These are phyloP conservation scores for Hippasteria phrygiana DNA, from an alignment of 53 echinoderm and acorn worm genomes.

Conservation along the genomic window DNA sequence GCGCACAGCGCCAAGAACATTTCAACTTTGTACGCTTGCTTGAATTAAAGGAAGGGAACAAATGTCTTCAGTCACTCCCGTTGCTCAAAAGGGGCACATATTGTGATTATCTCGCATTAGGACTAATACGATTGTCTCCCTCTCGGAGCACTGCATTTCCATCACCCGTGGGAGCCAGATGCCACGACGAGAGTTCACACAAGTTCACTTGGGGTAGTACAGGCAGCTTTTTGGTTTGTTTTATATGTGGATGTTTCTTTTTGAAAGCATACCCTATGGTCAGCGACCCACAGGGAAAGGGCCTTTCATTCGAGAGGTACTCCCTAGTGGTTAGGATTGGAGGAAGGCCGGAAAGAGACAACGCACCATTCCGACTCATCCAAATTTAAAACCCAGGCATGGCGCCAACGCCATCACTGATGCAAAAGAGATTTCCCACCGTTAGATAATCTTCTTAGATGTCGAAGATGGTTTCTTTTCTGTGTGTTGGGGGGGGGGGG, in stretches of 20 bases:
- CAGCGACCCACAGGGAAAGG: neutral
- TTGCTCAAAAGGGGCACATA: slow-evolving; percentile 1
- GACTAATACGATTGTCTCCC: slow-evolving; percentile 25
- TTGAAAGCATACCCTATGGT: too few relatives aligned
- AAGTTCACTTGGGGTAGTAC: neutral
- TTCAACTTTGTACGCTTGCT: neutral
- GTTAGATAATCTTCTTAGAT: slow-evolving; percentile 61
- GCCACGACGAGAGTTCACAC: neutral
- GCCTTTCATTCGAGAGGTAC: neutral
- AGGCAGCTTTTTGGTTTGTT: too few relatives aligned
- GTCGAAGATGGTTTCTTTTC: slow-evolving; percentile 35
- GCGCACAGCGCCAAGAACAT: slow-evolving; percentile 16
- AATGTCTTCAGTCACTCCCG: slow-evolving; percentile 8
- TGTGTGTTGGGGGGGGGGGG: neutral
- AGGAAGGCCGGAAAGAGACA: slow-evolving; percentile 13
- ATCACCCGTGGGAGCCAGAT: slow-evolving; percentile 10
- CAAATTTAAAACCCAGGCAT: slow-evolving; percentile 30
- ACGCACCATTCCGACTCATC: neutral
- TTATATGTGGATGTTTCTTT: too few relatives aligned
- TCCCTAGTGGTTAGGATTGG: neutral
- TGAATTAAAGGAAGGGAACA: neutral
- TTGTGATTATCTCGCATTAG: neutral
- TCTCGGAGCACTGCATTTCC: neutral
- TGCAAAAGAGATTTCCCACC: slow-evolving; percentile 48
- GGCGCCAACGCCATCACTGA: slow-evolving; percentile 45